Conservation (phyloP, 1,140 invertebrate species). For the Sarcophaga peregrina region DNA sequence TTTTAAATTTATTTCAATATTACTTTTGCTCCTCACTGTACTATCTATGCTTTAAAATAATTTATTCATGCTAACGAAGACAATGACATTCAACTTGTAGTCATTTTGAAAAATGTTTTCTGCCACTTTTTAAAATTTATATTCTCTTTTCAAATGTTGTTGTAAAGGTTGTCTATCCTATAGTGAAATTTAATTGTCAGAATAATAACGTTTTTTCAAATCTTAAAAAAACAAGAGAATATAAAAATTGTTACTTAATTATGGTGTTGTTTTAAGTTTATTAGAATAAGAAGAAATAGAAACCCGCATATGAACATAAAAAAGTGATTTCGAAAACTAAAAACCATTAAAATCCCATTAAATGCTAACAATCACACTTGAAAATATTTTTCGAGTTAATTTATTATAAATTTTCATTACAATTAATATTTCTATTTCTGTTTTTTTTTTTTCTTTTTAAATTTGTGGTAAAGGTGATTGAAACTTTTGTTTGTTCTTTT, state of each 20-base stretch:
- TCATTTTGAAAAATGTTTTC: neutral
- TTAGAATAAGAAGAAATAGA: neutral
- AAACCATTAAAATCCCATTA: too few relatives aligned
- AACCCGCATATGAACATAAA: neutral
- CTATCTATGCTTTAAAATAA: neutral
- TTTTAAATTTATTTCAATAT: too few relatives aligned
- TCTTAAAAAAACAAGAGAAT: neutral
- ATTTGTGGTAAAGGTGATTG: neutral
- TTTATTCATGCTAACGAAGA: conserved; percentile 18
- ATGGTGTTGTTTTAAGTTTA: neutral
- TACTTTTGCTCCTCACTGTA: neutral
- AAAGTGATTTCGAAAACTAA: neutral
- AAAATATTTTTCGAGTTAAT: too few relatives aligned
- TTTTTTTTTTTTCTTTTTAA: neutral
- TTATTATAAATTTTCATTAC: too few relatives aligned
- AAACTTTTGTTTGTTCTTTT: neutral
- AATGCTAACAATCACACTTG: too few relatives aligned
- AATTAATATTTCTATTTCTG: too few relatives aligned
- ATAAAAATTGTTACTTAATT: neutral
- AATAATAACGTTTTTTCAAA: neutral
- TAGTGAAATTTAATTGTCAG: neutral
- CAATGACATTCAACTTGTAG: conserved; percentile 30
- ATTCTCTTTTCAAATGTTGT: neutral
- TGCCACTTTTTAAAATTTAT: neutral
- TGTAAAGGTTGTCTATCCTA: neutral